Base-by-base conservation (phyloP, 1,140 invertebrate genomes). In the Bathynomus jamesi region DNA sequence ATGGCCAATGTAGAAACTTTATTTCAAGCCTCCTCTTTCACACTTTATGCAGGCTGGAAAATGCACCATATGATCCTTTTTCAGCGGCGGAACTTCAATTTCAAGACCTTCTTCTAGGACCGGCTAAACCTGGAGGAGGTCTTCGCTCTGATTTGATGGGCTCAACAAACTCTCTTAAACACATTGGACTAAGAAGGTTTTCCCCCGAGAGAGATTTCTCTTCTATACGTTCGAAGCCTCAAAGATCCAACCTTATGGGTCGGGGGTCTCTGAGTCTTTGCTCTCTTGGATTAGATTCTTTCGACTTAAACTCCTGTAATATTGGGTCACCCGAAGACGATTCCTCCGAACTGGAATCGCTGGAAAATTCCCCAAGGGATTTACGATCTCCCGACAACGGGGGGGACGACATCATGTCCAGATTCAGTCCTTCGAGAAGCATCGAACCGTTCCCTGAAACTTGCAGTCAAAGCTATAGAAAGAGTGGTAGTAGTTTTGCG, bases 21-120 rank as follows among this genome's bases (percentile, higher is more conserved):
- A n/a, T n/a, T n/a, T n/a, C n/a, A n/a, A n/a, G n/a, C n/a, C n/a
- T n/a, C n/a, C n/a, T n/a, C n/a, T n/a, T 53, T 53, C 40, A 53
- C 40, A 17, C 21, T 11, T 21, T 53, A 53, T 53, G 40, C 40
- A 53, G 40, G 40, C 21, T 53, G 40, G 40, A 53, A 11, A 53
- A 53, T 53, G 40, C 40, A 53, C 40, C 69, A 13, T 76, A 76
- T 71, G 75, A 76, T 46, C 75, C 75, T 66, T 78, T 70, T 70
- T 78, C 71, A 40, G 75, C 78, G 60, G 72, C 70, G 63, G 74
- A 78, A 67, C 71, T 78, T 28, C 75, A 76, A 61, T 72, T 76
- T 69, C 74, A 76, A 64, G 66, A 70, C 17, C 66, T 73, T 29
- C 66, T 73, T 29, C 69, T 73, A 40, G 75, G 75, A 24, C 63